These are phyloP conservation scores for Phodopus roborovskii DNA, from an alignment of 2,113 vertebrate species.

Conservation along the genomic window DNA sequence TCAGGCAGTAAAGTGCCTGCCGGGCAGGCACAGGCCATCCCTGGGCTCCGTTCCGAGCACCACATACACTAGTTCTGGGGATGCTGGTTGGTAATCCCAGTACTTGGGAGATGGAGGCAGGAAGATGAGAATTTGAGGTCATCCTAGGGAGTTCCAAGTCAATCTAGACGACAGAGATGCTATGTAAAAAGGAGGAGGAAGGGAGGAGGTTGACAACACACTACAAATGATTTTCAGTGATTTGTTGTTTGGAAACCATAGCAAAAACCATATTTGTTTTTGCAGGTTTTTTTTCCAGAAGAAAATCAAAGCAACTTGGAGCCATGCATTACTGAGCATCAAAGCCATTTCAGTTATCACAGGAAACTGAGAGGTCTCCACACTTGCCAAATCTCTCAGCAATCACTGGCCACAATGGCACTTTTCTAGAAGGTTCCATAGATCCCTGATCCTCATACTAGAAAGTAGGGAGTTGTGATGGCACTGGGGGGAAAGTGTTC, in stretches of 20 bases:
- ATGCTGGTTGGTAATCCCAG: background rate
- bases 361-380: background rate
- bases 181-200: background rate
- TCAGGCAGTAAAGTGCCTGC: background rate
- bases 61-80: background rate
- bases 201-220: background rate
- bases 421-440: constrained; percentile 13
- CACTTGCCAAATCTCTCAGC: background rate
- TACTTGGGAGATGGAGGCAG: background rate
- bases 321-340: background rate
- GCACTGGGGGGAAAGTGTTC: background rate
- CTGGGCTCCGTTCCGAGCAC: background rate
- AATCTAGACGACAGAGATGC: background rate
- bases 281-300: background rate
- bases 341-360: background rate
- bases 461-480: background rate
- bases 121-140: background rate
- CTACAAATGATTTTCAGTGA: background rate
- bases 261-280: background rate
- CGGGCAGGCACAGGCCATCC: background rate
- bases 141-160: background rate
- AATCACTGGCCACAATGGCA: background rate
- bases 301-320: background rate
- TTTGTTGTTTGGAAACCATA: background rate
- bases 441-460: background rate